Conservation (phyloP, 2,113 vertebrate genomes). For the Microtus ochrogaster region DNA sequence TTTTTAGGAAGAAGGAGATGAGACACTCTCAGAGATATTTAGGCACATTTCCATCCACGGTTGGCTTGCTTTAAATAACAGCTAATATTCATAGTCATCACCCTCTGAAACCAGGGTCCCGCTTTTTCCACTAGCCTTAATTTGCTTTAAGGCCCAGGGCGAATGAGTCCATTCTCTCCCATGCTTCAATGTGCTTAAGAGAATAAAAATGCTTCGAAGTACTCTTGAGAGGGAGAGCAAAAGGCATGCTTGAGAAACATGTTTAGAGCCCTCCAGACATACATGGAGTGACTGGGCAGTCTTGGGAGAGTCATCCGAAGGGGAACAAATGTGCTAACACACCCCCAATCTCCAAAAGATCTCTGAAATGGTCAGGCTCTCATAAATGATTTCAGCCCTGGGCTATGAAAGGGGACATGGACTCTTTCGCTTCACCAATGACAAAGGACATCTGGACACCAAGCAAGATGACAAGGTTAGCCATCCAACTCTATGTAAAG, state of each 20-base stretch:
- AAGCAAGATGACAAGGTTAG: background rate
- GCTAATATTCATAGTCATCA: background rate
- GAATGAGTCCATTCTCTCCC: background rate
- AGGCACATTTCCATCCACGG: background rate
- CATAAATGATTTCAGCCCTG: background rate
- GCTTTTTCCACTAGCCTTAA: background rate
- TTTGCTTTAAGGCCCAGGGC: background rate
- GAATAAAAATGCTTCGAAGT: background rate
- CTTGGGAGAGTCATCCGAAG: background rate
- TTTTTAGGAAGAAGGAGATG: background rate
- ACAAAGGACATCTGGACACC: background rate
- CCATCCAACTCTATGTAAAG: background rate
- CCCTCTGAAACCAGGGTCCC: background rate
- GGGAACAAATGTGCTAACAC: background rate
- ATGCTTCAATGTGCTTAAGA: background rate
- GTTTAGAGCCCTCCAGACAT: background rate
- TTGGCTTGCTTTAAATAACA: background rate
- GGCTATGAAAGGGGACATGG: background rate
- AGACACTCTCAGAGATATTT: background rate
- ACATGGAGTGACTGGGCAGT: background rate
- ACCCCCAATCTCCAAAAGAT: background rate
- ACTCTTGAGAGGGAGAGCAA: background rate
- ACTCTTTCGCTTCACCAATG: background rate
- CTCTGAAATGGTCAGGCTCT: background rate
- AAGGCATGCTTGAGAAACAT: background rate